phyloP scores from a whole-genome alignment of 35 echinoderm and acorn worm genomes.

The Hemicentrotus pulcherrimus region DNA sequence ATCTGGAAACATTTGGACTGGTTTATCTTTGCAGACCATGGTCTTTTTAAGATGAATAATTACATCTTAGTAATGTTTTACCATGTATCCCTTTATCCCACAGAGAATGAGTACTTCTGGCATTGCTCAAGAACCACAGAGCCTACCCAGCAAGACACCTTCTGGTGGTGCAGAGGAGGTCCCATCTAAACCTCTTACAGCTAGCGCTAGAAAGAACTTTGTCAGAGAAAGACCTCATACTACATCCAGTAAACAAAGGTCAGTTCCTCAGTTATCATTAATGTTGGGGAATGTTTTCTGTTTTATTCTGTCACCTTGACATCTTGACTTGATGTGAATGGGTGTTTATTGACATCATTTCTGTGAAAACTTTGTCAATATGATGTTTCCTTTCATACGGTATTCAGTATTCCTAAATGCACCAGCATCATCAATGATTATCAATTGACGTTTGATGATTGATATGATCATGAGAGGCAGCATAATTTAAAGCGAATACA shows the following conservation, averaged over 20 bases:
- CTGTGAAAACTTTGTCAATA: no score
- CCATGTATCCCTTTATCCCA: neutral
- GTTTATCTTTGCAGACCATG: no score
- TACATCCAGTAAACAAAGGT: constrained; percentile 94
- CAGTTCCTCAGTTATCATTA: neutral
- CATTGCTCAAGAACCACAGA: constrained; percentile 44
- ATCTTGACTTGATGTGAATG: no score
- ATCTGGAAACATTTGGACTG: no score
- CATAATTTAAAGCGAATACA: no score
- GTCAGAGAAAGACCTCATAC: constrained; percentile 82
- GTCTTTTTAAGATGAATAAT: neutral
- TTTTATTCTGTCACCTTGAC: neutral
- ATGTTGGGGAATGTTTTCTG: neutral
- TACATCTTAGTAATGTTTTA: neutral
- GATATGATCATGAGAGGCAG: no score
- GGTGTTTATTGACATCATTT: no score
- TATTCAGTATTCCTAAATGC: no score
- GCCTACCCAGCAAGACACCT: constrained; percentile 10
- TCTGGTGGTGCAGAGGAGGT: neutral
- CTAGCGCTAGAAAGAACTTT: constrained; percentile 83
- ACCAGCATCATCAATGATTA: no score
- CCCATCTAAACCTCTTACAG: constrained; percentile 53
- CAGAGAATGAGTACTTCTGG: constrained; percentile 63
- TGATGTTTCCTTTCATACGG: no score
- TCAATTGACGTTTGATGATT: no score